Evolutionary conservation across 1,140 invertebrate species (phyloP), one percentile per base, ranked within the genome.

Genomic region (Atta cephalotes): DNA sequence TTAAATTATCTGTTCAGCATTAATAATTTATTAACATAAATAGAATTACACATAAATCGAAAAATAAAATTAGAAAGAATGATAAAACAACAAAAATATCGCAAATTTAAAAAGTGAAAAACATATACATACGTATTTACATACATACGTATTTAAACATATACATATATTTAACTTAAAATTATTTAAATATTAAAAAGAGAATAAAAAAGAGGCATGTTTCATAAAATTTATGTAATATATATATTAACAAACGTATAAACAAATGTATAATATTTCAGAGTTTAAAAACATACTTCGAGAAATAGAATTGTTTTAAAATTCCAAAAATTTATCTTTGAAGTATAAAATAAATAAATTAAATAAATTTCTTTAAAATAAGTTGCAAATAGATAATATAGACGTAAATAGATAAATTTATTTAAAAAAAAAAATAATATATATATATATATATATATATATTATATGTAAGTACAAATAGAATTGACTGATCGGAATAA

Each of bases 171-270:
- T 12, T 1, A 72, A 28, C 3, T n/a, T 10, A 28, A 72, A 53
- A 31, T 72, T 53, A 51, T 28, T 51, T 71, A 53, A 72, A 72
- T 31, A 53, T 28, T 51, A 28, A 9, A 71, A 49, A 62, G 21
- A 62, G 12, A 28, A 28, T 9, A 28, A 71, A 5, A 16, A 21
- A 39, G 31, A 58, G 2, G 25, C 18, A 1, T n/a, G 10, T 68
- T 68, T 16, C 3, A 68, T 68, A 28, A 12, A 28, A 5, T 58
- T 35, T n/a, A 4, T 72, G 14, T 31, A 1, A 53, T 25, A 31
- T 71, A 28, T n/a, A 18, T 49, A 3, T 14, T 9, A 45, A 66
- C 53, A 18, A 21, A 58, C n/a, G 1, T 58, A 58, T 25, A 25
- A 21, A 28, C 60, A 60, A 25, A 60, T 60, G 51, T 53, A 62